A percentile compares a stretch with the other conserved stretches of the same genome.
phyloP scores from a whole-genome alignment of 2,797 vertebrate genomes.

The Gallinago nigripennis region DNA sequence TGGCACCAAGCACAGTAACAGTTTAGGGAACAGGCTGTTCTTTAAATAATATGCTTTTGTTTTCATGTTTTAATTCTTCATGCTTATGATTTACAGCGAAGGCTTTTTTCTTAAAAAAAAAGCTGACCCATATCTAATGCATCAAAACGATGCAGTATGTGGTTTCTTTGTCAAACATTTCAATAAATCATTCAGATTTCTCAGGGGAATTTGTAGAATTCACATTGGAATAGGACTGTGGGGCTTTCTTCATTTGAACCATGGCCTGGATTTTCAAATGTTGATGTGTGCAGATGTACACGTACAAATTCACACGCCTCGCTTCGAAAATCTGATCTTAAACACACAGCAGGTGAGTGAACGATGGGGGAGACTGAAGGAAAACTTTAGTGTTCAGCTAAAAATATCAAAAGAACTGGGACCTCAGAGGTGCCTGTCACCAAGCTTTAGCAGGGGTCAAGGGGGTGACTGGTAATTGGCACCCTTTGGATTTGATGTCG shows the following conservation, averaged over 20 bases:
- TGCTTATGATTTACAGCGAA: conserved; percentile 35
- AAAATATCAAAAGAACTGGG: not conserved
- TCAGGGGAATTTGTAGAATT: not conserved
- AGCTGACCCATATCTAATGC: conserved; percentile 3
- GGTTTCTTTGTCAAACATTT: conserved; percentile 53
- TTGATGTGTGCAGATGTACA: not conserved
- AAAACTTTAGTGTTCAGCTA: not conserved
- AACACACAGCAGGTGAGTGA: not conserved
- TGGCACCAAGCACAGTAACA: conserved; percentile 52
- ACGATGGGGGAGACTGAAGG: not conserved
- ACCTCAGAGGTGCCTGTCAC: not conserved
- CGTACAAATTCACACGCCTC: not conserved
- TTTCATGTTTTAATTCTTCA: conserved; percentile 62
- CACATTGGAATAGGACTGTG: not conserved
- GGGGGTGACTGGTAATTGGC: not conserved
- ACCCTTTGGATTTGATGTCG: not conserved
- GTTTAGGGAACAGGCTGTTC: conserved; percentile 63
- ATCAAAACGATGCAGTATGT: conserved; percentile 1
- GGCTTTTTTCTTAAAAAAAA: conserved; percentile 4
- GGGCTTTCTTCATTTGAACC: not conserved
- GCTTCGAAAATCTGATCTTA: not conserved
- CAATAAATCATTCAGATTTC: conserved; percentile 34
- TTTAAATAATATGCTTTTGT: conserved; percentile 68
- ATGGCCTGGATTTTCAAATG: not conserved
- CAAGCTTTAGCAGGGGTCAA: not conserved